Evolutionary conservation across 1,140 invertebrate genomes (phyloP).

Genomic region (Chlorops oryzae): DNA sequence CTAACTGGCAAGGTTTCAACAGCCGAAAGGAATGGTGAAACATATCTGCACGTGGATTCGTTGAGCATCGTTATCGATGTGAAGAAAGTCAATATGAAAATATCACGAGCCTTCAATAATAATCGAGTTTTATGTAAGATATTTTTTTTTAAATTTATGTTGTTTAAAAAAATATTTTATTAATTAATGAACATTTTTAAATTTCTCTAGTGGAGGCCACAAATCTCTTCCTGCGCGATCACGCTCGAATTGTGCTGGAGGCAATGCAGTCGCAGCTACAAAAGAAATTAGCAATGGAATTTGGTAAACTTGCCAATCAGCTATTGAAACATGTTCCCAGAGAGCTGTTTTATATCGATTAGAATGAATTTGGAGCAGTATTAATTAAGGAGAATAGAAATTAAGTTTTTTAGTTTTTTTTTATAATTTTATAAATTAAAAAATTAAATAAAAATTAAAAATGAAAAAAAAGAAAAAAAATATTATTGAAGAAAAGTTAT

Average conservation of each 20-base stretch:
- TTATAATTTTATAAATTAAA: conserved; percentile 1
- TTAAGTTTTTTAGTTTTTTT: conserved; percentile 1
- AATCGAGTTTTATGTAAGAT: conserved; percentile 65
- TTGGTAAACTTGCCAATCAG: conserved; percentile 61
- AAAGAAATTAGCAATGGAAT: conserved; percentile 58
- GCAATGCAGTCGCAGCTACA: conserved; percentile 64
- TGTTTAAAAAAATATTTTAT: not conserved
- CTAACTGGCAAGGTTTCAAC: conserved; percentile 56
- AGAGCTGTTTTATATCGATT: conserved; percentile 53
- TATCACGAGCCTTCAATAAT: conserved; percentile 63
- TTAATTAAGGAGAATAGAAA: no score
- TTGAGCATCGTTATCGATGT: conserved; percentile 58
- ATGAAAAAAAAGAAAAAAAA: conserved; percentile 17
- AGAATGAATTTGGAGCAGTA: no score
- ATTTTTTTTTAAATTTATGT: not conserved
- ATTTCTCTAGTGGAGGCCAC: conserved; percentile 61
- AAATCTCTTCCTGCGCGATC: conserved; percentile 65
- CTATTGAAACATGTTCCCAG: conserved; percentile 59
- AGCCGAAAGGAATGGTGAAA: conserved; percentile 47
- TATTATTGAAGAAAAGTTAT: conserved; percentile 12
- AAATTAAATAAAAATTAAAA: conserved; percentile 18
- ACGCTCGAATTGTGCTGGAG: conserved; percentile 62
- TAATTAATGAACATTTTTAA: conserved; percentile 11
- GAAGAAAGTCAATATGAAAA: conserved; percentile 60
- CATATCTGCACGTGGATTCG: conserved; percentile 59